Evolutionary conservation across 2,888 invertebrate species (phyloP), one percentile per base, ranked within the genome.

Genomic region (Campoletis raptor): DNA sequence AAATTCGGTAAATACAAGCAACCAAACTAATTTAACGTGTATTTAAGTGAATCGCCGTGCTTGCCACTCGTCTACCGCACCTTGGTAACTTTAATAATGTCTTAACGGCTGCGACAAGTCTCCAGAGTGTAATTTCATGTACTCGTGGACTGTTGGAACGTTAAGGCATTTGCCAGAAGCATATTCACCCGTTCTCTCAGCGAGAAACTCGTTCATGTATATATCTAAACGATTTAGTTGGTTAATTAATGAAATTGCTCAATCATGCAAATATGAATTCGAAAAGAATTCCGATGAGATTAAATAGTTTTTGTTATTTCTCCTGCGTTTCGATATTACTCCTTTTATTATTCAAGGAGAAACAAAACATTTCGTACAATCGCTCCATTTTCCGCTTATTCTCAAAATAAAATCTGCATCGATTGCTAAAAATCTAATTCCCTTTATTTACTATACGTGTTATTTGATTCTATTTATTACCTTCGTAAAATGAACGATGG

Each of bases 201-300:
- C 40, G 61, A 36, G 18, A 30, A 72, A 45, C 36, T 12, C 15
- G 52, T 10, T 24, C 15, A 45, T 66, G n/a, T 10, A 67, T 36
- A 74, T 67, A 48, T 36, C 8, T 37, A 36, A 15, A 40, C 15
- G 54, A 24, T 73, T 52, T 81, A 36, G 40, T 77, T 64, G 18
- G 37, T 77, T 69, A 69, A 79, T 79, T 37, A 66, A 83, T 36
- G 24, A 67, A 78, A 85, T 69, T 61, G 74, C 70, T 36, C 40
- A 67, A 64, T 9, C 42, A 73, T 83, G 76, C 30, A 45, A 80
- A 86, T 76, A 72, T 66, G 24, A 57, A 45, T 40, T 36, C 12
- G 1, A 37, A 77, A 69, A 61, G 15, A 36, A 72, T 42, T 40
- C 30, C 6, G 15, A 40, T 70, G 15, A 5, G 12, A 30, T 37